Base-by-base conservation (phyloP, 2,888 invertebrate species). In the Nephrocerus scutellatus region DNA sequence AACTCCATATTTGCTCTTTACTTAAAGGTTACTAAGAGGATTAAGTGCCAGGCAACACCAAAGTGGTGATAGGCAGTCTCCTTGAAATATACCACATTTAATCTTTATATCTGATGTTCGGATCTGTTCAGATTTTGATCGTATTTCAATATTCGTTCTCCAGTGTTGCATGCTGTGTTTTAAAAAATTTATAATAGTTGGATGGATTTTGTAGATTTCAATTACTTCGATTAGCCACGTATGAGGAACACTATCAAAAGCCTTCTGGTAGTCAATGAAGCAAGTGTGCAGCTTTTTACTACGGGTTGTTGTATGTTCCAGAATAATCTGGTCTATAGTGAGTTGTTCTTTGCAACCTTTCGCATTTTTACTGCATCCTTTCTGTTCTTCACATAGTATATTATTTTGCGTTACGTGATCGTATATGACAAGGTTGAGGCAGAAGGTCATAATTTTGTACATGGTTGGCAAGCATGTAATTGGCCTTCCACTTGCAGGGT, bases 221-320 rank as follows among this genome's bases (percentile, higher is more conserved):
- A 45, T 16, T n/a, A 30, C 24, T 15, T 40, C 35, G 13, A 43
- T 23, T 35, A 46, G 14, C 28, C 37, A 40, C 18, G 24, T 35
- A 14, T 45, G 35, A 8, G 45, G 37, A 5, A 42, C 28, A 14
- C 37, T 45, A 20, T 39, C 39, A 29, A 39, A 45, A 3, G 37
- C 42, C n/a, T 46, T 37, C 20, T 37, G 36, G 24, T 45, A 42
- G n/a, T 45, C 45, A 16, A 41, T 39, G 22, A 28, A 44, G 13
- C 39, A 33, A 2, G 24, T 9, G 18, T 30, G 7, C 19, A 30
- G 10, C 12, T 35, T 40, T 14, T 13, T 35, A 10, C 6, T 14
- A 12, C 29, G 8, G 10, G 19, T 34, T 5, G 16, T 16, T 14
- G 39, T 18, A n/a, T 39, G 39, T 13, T 21, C 36, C 8, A 41